Percentiles rank a stretch among this genome's conserved stretches.
Conservation (phyloP, 2,888 invertebrate species). For the Cyclophora punctaria region DNA sequence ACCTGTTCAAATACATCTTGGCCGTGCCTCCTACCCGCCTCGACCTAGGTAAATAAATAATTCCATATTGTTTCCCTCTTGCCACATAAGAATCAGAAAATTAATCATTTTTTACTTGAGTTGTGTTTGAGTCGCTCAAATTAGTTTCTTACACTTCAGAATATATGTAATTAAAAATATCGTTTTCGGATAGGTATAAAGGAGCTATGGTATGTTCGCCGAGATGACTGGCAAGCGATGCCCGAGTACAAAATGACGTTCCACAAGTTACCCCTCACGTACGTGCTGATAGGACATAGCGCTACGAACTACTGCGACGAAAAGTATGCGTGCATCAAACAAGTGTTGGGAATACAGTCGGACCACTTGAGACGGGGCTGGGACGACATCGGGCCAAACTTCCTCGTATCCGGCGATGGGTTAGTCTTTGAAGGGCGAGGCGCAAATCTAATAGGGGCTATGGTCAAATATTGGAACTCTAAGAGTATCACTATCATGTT, state of each 20-base stretch:
- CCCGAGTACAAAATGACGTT: conserved; percentile 33
- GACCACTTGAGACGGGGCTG: conserved; percentile 37
- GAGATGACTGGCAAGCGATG: conserved; percentile 59
- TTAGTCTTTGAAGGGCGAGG: conserved; percentile 58
- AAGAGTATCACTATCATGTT: conserved; percentile 51
- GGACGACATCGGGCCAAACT: conserved; percentile 56
- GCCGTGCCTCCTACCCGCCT: conserved; percentile 32
- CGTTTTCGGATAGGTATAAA: conserved; percentile 47
- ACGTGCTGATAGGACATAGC: conserved; percentile 52
- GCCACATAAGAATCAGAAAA: no score
- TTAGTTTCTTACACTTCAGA: not conserved
- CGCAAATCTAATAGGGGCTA: conserved; percentile 45
- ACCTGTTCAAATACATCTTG: conserved; percentile 39
- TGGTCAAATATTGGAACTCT: conserved; percentile 42
- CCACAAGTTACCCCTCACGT: conserved; percentile 38
- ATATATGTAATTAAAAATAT: conserved; percentile 2
- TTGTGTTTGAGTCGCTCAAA: no score
- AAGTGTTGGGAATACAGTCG: conserved; percentile 39
- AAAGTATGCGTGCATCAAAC: conserved; percentile 39
- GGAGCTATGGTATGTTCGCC: conserved; percentile 57
- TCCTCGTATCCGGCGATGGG: conserved; percentile 50
- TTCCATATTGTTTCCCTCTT: no score
- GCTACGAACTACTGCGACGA: conserved; percentile 35
- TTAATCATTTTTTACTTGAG: no score
- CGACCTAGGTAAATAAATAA: conserved; percentile 47